Base-by-base conservation (phyloP, 2,113 vertebrate species). In the Haemorhous mexicanus region DNA sequence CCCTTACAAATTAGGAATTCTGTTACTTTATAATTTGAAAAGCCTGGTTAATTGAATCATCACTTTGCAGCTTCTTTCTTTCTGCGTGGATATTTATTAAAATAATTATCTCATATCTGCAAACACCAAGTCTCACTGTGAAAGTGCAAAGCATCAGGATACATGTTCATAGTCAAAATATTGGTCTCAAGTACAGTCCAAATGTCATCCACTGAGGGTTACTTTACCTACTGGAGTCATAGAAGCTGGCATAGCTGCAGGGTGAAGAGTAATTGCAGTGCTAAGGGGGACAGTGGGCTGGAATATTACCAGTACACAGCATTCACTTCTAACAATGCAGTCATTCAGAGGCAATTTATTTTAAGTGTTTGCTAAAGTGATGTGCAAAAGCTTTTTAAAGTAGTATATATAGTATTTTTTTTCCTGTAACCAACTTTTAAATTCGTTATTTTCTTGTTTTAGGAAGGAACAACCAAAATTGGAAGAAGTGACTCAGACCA, bases 391-490 rank as follows among this genome's bases (percentile, higher is more conserved):
- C 16, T 41, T 73, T 52, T 66, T 35, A 0, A 55, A 49, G 44
- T 28, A 55, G 15, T 35, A 35, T 22, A 23, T 69, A 9, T 56
- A 47, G 35, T n/a, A 21, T 24, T 20, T 27, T 20, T 66, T 85
- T 33, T 12, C 52, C 46, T 26, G 10, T 49, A 77, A 80, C 28
- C 3, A 7, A 33, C 16, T 62, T 86, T 73, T 88, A 77, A 87
- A 89, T 77, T 58, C 18, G 0, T 70, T 90, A 2, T 89, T 90
- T 82, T 79, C 41, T 87, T 78, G 7, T 47, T 97, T 91, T 96
- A 99, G 99, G 99, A 99, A 96, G 99, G 99, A 94, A 97, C 98
- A 79, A 99, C 99, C 81, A 98, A 97, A 97, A 99, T 99, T 86
- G 99, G 99, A 97, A 98, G 98, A 93, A 98, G 97, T 87, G 98